Percentiles rank a stretch among this genome's conserved stretches.
phyloP scores from a whole-genome alignment of 2,797 vertebrate genomes.

The Ficedula albicollis region DNA sequence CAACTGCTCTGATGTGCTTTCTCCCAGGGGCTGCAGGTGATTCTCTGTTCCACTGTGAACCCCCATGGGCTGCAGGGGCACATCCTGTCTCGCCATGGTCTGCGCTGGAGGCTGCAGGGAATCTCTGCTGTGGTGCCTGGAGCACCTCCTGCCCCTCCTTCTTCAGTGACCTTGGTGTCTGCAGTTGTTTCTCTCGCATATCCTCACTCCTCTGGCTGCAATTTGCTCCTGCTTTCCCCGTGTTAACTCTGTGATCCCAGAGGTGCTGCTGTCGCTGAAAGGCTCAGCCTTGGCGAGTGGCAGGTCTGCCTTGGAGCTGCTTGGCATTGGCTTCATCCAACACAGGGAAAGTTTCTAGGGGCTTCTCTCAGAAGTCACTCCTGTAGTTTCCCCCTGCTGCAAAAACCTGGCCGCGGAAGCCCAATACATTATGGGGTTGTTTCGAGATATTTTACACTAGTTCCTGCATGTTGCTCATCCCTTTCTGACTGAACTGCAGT shows the following conservation, averaged over 20 bases:
- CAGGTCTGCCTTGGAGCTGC: neutral
- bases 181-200: neutral
- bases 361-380: neutral
- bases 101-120: accelerated
- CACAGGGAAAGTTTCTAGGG: neutral
- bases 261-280: accelerated
- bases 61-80: neutral
- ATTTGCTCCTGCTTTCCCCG: neutral
- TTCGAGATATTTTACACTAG: neutral
- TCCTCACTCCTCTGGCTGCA: neutral
- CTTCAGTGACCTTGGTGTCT: neutral
- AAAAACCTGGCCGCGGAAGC: neutral
- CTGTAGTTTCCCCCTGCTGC: neutral
- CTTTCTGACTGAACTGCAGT: neutral
- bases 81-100: neutral
- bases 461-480: neutral
- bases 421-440: neutral
- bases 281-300: accelerated
- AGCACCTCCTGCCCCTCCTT: neutral
- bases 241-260: neutral
- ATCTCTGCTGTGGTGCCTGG: accelerated
- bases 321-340: neutral
- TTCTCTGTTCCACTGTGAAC: accelerated
- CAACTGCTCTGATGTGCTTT: accelerated
- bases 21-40: neutral